phyloP scores from a whole-genome alignment of 1,140 invertebrate genomes.

The Aphelinus certus region DNA sequence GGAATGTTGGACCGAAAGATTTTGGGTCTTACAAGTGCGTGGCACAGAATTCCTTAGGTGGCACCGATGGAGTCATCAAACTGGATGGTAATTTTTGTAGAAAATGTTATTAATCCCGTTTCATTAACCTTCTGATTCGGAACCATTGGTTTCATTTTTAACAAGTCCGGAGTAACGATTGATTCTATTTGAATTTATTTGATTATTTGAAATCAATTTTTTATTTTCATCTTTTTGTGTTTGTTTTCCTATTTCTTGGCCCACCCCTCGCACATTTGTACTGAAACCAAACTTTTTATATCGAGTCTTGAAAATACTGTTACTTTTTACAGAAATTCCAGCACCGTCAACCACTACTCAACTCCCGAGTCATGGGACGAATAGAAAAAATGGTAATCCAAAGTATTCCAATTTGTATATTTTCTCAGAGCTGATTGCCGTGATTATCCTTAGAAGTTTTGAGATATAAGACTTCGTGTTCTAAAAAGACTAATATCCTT shows the following conservation, averaged over 20 bases:
- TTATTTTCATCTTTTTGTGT: neutral
- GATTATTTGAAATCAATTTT: conserved; percentile 4
- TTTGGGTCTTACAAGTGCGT: conserved; percentile 92
- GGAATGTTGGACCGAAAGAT: conserved; percentile 79
- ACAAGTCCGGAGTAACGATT: too few relatives aligned
- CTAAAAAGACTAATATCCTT: too few relatives aligned
- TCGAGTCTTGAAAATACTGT: neutral
- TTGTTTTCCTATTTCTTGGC: too few relatives aligned
- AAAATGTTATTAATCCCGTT: neutral
- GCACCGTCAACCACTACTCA: conserved; percentile 74
- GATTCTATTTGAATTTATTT: neutral
- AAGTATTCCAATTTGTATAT: neutral
- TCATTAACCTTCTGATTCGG: too few relatives aligned
- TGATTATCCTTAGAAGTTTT: too few relatives aligned
- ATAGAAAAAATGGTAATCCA: conserved; percentile 53
- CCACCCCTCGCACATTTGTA: too few relatives aligned
- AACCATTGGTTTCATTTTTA: too few relatives aligned
- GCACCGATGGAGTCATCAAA: conserved; percentile 91
- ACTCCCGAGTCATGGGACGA: conserved; percentile 60
- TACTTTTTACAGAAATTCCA: conserved; percentile 70
- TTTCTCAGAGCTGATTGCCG: too few relatives aligned
- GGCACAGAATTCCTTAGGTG: conserved; percentile 92
- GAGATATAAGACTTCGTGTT: too few relatives aligned
- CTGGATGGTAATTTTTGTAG: conserved; percentile 79
- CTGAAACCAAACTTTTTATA: too few relatives aligned